phyloP scores from a whole-genome alignment of 2,888 invertebrate genomes.

The Orchesella flavescens region DNA sequence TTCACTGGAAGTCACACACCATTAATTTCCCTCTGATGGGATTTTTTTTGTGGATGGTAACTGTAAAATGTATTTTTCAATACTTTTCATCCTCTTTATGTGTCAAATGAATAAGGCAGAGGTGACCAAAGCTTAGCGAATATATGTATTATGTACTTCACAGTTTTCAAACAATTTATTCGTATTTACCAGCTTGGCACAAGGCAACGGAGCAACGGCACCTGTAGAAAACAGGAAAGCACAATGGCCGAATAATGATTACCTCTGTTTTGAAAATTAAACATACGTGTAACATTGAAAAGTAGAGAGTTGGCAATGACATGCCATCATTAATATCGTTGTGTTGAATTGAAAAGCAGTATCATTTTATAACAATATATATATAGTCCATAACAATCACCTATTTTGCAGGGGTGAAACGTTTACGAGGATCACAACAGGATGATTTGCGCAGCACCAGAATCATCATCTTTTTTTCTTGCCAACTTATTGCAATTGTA shows the following conservation, averaged over 20 bases:
- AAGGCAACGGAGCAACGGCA: slow-evolving; percentile 19
- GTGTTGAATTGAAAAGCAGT: background rate
- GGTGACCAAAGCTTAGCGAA: background rate
- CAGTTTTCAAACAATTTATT: too few species aligned
- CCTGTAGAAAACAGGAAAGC: slow-evolving; percentile 23
- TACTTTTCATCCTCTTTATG: background rate
- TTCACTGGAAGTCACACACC: slow-evolving; percentile 41
- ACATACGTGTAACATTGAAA: slow-evolving; percentile 23
- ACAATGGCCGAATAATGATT: slow-evolving; percentile 46
- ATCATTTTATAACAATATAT: slow-evolving; percentile 17
- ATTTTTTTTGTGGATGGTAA: background rate
- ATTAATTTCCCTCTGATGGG: slow-evolving; percentile 21
- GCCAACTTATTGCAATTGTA: background rate
- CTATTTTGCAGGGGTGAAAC: background rate
- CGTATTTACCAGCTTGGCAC: slow-evolving; percentile 29
- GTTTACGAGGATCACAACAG: background rate
- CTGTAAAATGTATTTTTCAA: background rate
- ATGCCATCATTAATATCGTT: slow-evolving; percentile 1
- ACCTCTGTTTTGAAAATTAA: background rate
- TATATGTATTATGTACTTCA: too few species aligned
- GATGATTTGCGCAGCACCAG: too few species aligned
- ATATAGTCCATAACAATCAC: background rate
- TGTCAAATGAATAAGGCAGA: background rate
- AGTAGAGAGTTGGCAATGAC: slow-evolving; percentile 4
- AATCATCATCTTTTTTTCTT: slow-evolving; percentile 4